Evolutionary conservation across 2,113 vertebrate species (phyloP).

Genomic region (Phodopus roborovskii): DNA sequence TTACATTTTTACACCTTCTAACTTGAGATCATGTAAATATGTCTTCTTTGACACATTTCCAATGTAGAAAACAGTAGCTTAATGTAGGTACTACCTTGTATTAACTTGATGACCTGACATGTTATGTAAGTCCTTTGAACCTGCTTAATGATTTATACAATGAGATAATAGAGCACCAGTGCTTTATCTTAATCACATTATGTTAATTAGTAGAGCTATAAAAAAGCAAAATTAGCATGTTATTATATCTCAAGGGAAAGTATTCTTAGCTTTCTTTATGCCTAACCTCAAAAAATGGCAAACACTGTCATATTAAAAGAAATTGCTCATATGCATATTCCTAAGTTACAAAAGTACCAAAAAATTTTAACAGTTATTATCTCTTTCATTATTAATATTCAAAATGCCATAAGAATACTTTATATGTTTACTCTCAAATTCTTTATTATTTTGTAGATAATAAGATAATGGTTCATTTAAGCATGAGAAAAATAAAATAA

Average conservation of each 20-base stretch:
- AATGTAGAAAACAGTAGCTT: not conserved
- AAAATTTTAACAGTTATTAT: not conserved
- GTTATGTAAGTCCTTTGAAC: not conserved
- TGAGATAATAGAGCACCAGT: not conserved
- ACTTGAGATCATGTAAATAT: not conserved
- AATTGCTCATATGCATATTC: not conserved
- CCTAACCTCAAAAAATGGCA: not conserved
- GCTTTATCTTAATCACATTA: not conserved
- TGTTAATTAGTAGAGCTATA: not conserved
- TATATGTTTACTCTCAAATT: not conserved
- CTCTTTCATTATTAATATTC: slow-evolving; percentile 14
- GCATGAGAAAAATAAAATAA: slow-evolving; percentile 36
- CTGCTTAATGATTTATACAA: not conserved
- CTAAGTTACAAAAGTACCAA: slow-evolving; percentile 44
- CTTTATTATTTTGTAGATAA: slow-evolving; percentile 7
- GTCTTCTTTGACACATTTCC: not conserved
- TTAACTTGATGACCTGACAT: not conserved
- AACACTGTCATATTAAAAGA: not conserved
- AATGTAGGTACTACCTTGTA: not conserved
- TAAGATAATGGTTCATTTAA: slow-evolving; percentile 31
- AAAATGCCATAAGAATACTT: not conserved
- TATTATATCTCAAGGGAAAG: not conserved
- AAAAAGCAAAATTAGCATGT: not conserved
- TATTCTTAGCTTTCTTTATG: not conserved
- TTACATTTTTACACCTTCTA: not conserved